Evolutionary conservation across 1,140 invertebrate species (phyloP), one percentile per base, ranked within the genome.

Genomic region (Gerris buenoi): DNA sequence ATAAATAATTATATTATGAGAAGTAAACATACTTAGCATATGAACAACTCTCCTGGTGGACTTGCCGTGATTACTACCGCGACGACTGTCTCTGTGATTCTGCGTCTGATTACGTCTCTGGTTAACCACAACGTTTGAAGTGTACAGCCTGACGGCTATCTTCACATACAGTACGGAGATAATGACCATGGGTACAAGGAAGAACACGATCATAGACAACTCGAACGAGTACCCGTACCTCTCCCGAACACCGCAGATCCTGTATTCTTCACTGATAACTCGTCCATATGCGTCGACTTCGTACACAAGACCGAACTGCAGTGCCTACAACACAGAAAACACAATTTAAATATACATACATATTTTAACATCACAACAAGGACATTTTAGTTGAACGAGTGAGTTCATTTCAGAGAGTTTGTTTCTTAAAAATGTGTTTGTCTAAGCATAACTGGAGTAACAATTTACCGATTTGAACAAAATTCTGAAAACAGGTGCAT

Each of bases 151-250:
- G 10, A 90, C 73, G 3, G 86, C 91, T 72, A 94, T 93, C 64
- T 90, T 77, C n/a, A 88, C 80, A 75, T 95, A 94, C 2, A 93
- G 80, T 2, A 88, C 86, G 2, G 86, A 88, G 70, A 94, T 93
- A 27, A 93, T 77, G n/a, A 86, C 84, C 89, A 94, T 92, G 0
- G 92, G 91, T 1, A 85, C 79, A 14, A 90, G 82, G 75, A 95
- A 95, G 76, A 94, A 92, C 25, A 93, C 74, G 69, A 92, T 83
- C 0, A 88, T 89, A 0, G 90, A 91, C 65, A 92, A 81, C 72
- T 90, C 88, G 72, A 93, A 94, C 0, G 87, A 85, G 75, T 90
- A 86, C 18, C 82, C 78, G 80, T 1, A 82, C 15, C 26, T 25
- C 27, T 66, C 61, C 58, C 69, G 68, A 1, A 72, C 29, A 0